phyloP scores from a whole-genome alignment of 2,888 invertebrate genomes.

The Polietes domitor region DNA sequence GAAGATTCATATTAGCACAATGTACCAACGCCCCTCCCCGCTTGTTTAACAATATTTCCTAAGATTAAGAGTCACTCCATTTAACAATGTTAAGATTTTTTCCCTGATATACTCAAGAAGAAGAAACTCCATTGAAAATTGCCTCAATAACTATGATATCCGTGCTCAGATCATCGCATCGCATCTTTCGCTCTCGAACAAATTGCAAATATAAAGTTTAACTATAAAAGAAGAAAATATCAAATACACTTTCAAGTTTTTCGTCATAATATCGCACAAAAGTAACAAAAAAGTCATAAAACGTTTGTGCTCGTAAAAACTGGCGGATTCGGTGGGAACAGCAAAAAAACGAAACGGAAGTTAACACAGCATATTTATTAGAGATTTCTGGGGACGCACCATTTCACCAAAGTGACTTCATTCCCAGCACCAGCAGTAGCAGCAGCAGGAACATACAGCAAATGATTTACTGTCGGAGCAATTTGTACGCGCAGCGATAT shows the following conservation, averaged over 20 bases:
- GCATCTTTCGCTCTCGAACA: neutral
- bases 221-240: conserved; percentile 27
- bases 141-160: conserved; percentile 7
- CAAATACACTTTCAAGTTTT: conserved; percentile 21
- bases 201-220: conserved; percentile 29
- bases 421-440: conserved; percentile 38
- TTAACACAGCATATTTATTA: conserved; percentile 27
- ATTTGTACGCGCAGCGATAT: conserved; percentile 49
- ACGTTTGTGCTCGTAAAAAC: conserved; percentile 31
- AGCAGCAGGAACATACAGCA: conserved; percentile 10
- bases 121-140: neutral
- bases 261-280: conserved; percentile 18
- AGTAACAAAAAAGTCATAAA: conserved; percentile 37
- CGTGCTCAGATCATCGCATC: neutral
- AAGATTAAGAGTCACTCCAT: conserved; percentile 4
- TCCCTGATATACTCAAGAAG: neutral
- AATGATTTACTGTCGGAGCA: conserved; percentile 54
- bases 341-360: conserved; percentile 1
- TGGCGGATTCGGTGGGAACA: neutral
- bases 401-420: conserved; percentile 60
- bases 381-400: conserved; percentile 54
- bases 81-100: conserved; percentile 19
- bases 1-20: neutral
- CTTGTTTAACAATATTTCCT: neutral
- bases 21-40: neutral